A percentile compares a stretch with the other conserved stretches of the same genome.
Conservation (phyloP, 2,113 vertebrate genomes). For the Trichomycterus rosablanca region DNA sequence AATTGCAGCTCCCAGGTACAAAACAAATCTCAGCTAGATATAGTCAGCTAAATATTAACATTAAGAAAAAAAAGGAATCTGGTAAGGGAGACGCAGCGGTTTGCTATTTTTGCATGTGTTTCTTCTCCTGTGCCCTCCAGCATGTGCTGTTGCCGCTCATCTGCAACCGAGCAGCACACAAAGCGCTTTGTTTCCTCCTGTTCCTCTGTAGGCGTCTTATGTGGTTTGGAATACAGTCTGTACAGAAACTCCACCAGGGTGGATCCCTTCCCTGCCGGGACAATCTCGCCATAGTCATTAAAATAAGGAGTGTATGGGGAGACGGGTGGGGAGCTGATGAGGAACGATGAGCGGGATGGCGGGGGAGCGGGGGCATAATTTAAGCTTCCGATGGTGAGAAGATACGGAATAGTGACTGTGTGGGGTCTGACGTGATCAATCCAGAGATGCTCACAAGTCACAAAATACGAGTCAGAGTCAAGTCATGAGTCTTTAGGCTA, state of each 20-base stretch:
- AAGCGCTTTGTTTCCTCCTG: constrained; percentile 44
- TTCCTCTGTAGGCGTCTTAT: constrained; percentile 44
- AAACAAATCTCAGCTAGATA: constrained; percentile 11
- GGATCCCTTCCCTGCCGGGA: constrained; percentile 26
- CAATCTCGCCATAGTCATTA: constrained; percentile 38
- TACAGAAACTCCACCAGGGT: constrained; percentile 26
- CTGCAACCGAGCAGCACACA: constrained; percentile 43
- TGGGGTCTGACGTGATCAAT: constrained; percentile 25
- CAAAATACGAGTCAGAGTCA: too few relatives aligned
- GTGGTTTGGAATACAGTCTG: constrained; percentile 41
- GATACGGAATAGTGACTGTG: not conserved
- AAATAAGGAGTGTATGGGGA: constrained; percentile 17
- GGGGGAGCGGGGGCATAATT: constrained; percentile 21
- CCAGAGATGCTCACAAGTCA: too few relatives aligned
- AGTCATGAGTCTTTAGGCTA: too few relatives aligned
- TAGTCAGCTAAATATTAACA: constrained; percentile 41
- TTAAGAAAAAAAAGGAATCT: not conserved
- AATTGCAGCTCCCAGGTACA: constrained; percentile 29
- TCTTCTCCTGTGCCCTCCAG: constrained; percentile 37
- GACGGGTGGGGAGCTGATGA: constrained; percentile 20
- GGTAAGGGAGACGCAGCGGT: not conserved
- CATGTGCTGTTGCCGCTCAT: constrained; percentile 32
- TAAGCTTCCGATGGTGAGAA: not conserved
- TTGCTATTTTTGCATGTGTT: constrained; percentile 20
- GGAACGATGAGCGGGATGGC: constrained; percentile 28